These are phyloP conservation scores for Neosilurus mollespiculum DNA, from an alignment of 2,797 vertebrate species.

Conservation along the genomic window DNA sequence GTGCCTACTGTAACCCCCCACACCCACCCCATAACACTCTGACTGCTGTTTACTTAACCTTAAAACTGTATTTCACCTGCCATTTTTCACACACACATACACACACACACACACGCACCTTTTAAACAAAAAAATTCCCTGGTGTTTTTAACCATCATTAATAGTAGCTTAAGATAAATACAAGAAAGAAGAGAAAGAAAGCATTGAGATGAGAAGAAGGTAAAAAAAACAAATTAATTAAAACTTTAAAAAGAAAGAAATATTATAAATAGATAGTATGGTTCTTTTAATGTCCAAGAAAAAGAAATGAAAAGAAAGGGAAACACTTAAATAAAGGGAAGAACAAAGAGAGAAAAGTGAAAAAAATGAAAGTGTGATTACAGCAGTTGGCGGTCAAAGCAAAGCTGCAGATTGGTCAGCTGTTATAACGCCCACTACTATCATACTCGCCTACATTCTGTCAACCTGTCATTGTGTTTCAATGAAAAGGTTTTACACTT, in stretches of 20 bases:
- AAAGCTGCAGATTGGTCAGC: neutral
- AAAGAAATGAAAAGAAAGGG: neutral
- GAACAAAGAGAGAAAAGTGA: neutral
- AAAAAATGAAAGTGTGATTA: neutral
- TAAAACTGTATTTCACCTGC: conserved; percentile 45
- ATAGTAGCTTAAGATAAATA: neutral
- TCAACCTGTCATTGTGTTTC: neutral
- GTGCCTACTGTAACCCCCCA: neutral
- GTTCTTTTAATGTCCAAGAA: neutral
- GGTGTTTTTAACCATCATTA: conserved; percentile 2
- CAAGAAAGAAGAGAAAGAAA: neutral
- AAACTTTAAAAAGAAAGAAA: neutral
- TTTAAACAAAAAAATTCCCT: neutral
- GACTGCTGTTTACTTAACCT: conserved; percentile 43
- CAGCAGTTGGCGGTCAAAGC: neutral
- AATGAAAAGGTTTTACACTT: neutral
- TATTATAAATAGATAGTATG: neutral
- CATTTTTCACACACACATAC: conserved; percentile 28
- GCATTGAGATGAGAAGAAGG: neutral
- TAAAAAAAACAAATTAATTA: neutral
- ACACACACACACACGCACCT: conserved; percentile 5
- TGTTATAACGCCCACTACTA: neutral
- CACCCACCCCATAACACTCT: conserved; percentile 11
- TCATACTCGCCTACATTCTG: neutral
- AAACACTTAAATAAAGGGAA: neutral